Percentiles rank a stretch among this genome's conserved stretches.
phyloP scores from a whole-genome alignment of 2,888 invertebrate species.

The Pseudoips prasinana region DNA sequence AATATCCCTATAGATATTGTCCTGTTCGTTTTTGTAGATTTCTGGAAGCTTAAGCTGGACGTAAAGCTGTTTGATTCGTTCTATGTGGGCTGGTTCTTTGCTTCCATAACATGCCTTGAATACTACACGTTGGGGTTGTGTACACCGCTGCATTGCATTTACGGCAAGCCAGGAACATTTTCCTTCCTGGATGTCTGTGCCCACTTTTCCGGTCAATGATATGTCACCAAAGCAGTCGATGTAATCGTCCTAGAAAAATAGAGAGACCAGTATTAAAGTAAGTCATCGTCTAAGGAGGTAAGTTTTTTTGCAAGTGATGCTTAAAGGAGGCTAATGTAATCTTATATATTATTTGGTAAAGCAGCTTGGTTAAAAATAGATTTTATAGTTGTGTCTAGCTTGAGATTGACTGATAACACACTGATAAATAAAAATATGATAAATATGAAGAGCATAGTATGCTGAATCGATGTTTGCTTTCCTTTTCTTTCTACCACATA shows the following conservation, averaged over 20 bases:
- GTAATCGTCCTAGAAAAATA: slow-evolving; percentile 86
- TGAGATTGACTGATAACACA: too few species aligned
- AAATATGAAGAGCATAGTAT: too few species aligned
- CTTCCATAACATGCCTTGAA: slow-evolving; percentile 88
- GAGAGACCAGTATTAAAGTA: too few species aligned
- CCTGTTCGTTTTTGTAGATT: slow-evolving; percentile 87
- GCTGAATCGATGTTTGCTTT: too few species aligned
- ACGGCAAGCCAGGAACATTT: slow-evolving; percentile 97
- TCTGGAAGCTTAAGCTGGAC: slow-evolving; percentile 86
- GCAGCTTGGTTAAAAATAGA: too few species aligned
- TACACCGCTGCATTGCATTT: slow-evolving; percentile 88
- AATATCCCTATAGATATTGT: slow-evolving; percentile 86
- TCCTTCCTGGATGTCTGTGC: slow-evolving; percentile 95
- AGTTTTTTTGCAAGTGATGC: too few species aligned
- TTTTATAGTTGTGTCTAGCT: too few species aligned
- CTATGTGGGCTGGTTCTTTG: slow-evolving; percentile 84
- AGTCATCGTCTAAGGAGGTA: too few species aligned
- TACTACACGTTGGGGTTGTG: slow-evolving; percentile 79
- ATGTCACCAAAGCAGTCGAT: slow-evolving; percentile 94
- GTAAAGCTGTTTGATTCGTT: slow-evolving; percentile 58
- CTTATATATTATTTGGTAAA: too few species aligned
- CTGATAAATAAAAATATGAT: too few species aligned
- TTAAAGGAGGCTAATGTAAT: too few species aligned
- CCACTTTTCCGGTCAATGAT: slow-evolving; percentile 90
- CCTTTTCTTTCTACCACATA: too few species aligned